Base-by-base conservation (phyloP, 2,888 invertebrate species). In the Chrysotoxum bicinctum region DNA sequence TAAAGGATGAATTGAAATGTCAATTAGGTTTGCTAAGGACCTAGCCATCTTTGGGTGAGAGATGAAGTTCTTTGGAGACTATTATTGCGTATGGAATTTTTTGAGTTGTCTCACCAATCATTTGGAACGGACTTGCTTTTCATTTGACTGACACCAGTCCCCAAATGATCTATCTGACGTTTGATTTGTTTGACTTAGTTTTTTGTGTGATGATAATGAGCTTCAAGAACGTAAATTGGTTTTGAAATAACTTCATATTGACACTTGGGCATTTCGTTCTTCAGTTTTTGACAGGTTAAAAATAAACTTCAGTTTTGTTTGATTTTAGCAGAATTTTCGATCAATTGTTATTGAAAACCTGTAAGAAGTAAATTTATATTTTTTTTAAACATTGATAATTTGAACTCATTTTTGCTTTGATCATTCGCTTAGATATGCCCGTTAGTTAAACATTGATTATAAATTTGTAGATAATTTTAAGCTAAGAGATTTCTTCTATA, bases 1-100 rank as follows among this genome's bases (percentile, higher is more conserved):
- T 73, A 66, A 66, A 66, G 58, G 60, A 56, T 62, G 43, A 52
- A 84, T 84, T 79, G 43, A 84, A 79, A 52, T 79, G 83, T 84
- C 79, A 32, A 56, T 73, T 69, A 69, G 43, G 43, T 78, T 48
- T 54, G 45, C 21, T 43, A 21, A 48, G 45, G 23, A 21, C 12
- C 21, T 40, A 19, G 19, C 69, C 73, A 74, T 62, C 54, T 64
- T 32, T 32, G 69, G 69, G 6, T 64, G 64, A 52, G 19, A 16
- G 16, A 23, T 35, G 14, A 14, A 35, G 35, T 50, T 32, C 48
- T 23, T 32, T 40, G 3, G 16, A 45, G 50, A 21, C n/a, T 16
- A 23, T 2, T 16, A 23, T 1, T 32, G 35, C 0, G 23, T 23
- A 14, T 64, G 32, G 35, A 50, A 50, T 66, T 50, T 21, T 66